Evolutionary conservation across 1,140 invertebrate genomes (phyloP), one percentile per base, ranked within the genome.

Genomic region (Acromyrmex charruanus): DNA sequence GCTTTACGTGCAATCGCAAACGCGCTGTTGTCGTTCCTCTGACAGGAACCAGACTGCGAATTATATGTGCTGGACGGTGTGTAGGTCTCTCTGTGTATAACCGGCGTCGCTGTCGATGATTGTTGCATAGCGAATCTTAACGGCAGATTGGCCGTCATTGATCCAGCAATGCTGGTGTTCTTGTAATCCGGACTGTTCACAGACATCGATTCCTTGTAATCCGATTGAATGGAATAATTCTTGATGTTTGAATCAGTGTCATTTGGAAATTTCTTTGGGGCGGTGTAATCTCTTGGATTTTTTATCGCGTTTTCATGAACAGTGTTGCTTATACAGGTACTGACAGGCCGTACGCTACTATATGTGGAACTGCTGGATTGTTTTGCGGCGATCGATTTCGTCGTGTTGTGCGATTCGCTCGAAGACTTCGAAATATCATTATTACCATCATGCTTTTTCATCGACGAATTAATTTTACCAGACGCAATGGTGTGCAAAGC

Each of bases 101-200:
- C 10, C 59, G 82, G 61, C 51, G 89, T 65, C 18, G 49, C 1
- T 53, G 63, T 18, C 35, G 89, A 79, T 0, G 89, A 84, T 1
- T 85, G 61, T 7, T 91, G 88, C 65, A 74, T 74, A 2, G 71
- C 61, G 10, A 85, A 90, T 2, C 91, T 90, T 3, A 85, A 87
- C 18, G 90, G 79, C 18, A 90, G 39, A 51, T 77, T 91, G 44
- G 39, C 4, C 5, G 85, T 75, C 59, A 91, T 88, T 2, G 85
- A 59, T 12, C 65, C 18, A 31, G 80, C 66, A 7, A 39, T 44
- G 35, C 58, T 35, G 53, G 59, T 90, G 58, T 58, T 25, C 65
- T 93, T 94, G 61, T 90, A 92, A 79, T 93, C 89, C 21, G 89
- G 88, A 86, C 61, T 90, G 69, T 80, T 89, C 2, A 86, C 65